Base-by-base conservation (phyloP, 92 coral and sea anemone species). In the Montipora capitata region DNA sequence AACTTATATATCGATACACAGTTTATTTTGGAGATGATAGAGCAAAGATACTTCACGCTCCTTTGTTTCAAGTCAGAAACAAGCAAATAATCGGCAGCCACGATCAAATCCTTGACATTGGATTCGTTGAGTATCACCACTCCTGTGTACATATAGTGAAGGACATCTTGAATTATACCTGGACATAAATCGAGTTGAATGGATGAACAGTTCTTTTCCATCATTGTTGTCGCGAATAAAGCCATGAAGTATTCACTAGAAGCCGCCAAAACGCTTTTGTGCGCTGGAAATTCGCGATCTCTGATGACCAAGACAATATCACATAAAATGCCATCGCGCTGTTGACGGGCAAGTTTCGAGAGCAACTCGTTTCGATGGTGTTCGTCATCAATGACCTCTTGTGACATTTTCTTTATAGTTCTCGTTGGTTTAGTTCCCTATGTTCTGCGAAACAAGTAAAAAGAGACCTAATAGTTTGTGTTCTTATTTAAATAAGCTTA, bases 71-170 rank as follows among this genome's bases (percentile, higher is more conserved):
- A 87, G 48, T 76, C 84, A 10, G 90, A 85, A n/a, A 96, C 81
- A 44, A 94, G 76, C 74, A 94, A 52, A 78, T 85, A 92, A 84
- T 90, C 94, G 1, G 96, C 90, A 1, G 94, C 88, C 11, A 88
- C 68, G 20, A 96, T 69, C 42, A 96, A 68, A 14, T 90, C 97
- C 44, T 75, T 81, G 4, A 88, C 96, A 45, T 87, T 96, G 58
- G 88, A 94, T 39, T 83, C 79, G 16, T 81, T 94, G 10, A 96
- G 40, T 5, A 74, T 68, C 11, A 88, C 82, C 20, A 76, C 76
- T 6, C 99, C 99, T 6, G 95, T 96, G 85, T 96, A 96, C 7
- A 96, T 63, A 56, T 82, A 96, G 7, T 85, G 82, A 16, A 96
- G 76, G 0, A 96, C 59, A 13, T 77, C 87, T 18, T 79, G 91